Percentiles rank a stretch among this genome's conserved stretches.
Evolutionary conservation across 2,888 invertebrate species (phyloP).

Genomic region (Caenorhabditis sp.): DNA sequence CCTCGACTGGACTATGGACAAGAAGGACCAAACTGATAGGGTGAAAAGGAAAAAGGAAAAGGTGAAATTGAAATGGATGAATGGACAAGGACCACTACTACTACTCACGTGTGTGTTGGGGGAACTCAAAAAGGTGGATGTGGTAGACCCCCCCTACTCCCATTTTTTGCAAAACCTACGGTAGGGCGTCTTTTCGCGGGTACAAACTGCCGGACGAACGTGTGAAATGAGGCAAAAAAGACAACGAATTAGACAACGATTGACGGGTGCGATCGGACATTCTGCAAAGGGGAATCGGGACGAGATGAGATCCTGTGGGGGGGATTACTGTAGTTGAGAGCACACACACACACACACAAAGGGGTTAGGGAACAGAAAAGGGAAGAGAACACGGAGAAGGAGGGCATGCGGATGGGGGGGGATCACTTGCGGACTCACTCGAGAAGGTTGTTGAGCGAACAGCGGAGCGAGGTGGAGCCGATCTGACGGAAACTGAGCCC

Average conservation of each 20-base stretch:
- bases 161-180: constrained; percentile 71
- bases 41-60: too few relatives aligned
- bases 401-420: background rate
- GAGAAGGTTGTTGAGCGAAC: constrained; percentile 62
- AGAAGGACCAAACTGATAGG: background rate
- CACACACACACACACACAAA: too few relatives aligned
- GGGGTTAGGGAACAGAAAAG: constrained; percentile 4
- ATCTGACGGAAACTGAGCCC: constrained; percentile 64
- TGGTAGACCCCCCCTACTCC: too few relatives aligned
- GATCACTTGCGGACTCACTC: constrained; percentile 64
- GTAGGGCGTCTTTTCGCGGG: constrained; percentile 70
- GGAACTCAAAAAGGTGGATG: background rate
- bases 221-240: constrained; percentile 70
- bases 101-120: too few relatives aligned
- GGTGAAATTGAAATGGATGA: constrained; percentile 8
- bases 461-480: constrained; percentile 63
- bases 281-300: constrained; percentile 33
- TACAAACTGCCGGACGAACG: constrained; percentile 67
- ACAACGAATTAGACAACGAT: constrained; percentile 68
- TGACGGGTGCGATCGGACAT: constrained; percentile 68
- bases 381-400: background rate
- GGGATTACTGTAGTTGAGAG: constrained; percentile 1
- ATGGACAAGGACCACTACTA: too few relatives aligned
- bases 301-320: background rate
- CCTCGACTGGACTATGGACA: constrained; percentile 3